Evolutionary conservation across 1,140 invertebrate species (phyloP).

Genomic region (Zaprionus nigranus): DNA sequence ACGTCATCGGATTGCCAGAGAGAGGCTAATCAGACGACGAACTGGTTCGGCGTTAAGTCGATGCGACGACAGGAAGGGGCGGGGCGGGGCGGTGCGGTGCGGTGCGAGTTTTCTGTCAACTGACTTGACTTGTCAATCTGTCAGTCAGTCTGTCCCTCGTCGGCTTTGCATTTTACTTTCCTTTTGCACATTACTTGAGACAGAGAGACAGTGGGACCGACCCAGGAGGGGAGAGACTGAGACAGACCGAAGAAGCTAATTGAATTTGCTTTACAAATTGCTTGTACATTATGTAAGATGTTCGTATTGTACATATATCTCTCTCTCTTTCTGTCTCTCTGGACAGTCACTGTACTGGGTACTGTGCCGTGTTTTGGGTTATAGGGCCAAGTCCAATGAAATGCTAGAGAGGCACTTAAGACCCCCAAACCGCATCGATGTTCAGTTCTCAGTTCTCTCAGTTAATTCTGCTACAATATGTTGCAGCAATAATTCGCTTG

Average conservation of each 20-base stretch:
- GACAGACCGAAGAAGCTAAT: constrained; percentile 33
- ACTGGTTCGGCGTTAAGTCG: constrained; percentile 23
- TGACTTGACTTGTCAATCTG: constrained; percentile 22
- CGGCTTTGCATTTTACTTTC: constrained; percentile 31
- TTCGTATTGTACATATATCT: neutral
- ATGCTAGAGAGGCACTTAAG: constrained; percentile 42
- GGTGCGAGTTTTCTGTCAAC: constrained; percentile 22
- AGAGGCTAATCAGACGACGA: constrained; percentile 27
- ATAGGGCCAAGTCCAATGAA: constrained; percentile 57
- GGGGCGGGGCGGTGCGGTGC: no score
- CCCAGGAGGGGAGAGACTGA: neutral
- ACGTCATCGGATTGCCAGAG: constrained; percentile 15
- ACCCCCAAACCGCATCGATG: constrained; percentile 27
- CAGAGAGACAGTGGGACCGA: neutral
- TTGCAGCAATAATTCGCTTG: constrained; percentile 53
- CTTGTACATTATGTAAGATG: constrained; percentile 34
- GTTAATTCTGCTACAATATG: constrained; percentile 44
- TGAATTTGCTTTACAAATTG: constrained; percentile 52
- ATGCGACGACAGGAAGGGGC: no score
- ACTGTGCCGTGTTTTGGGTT: constrained; percentile 38
- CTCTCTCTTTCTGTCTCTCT: no score
- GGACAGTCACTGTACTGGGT: neutral
- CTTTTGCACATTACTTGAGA: constrained; percentile 49
- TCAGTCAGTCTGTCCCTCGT: constrained; percentile 16
- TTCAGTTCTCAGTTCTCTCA: constrained; percentile 24